Percentiles rank a stretch among this genome's conserved stretches.
These are phyloP conservation scores for Phocoena phocoena DNA, from an alignment of 2,113 vertebrate genomes.

Conservation along the genomic window DNA sequence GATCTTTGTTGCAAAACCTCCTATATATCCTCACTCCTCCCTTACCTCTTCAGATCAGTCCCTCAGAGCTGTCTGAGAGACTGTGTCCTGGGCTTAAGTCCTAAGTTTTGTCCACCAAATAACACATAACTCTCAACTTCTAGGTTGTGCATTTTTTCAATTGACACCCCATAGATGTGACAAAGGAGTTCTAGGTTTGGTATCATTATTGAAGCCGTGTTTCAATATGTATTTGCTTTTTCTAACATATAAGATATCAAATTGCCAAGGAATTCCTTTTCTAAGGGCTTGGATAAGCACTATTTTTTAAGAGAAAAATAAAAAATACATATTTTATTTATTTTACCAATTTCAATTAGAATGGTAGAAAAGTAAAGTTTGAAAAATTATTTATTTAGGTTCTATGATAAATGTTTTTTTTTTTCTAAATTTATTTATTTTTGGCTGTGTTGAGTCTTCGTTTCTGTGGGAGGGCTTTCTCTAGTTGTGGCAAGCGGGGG, in stretches of 20 bases:
- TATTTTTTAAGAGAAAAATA: neutral
- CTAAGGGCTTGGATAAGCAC: neutral
- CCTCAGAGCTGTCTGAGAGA: too few species aligned
- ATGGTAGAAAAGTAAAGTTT: neutral
- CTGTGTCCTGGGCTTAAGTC: too few species aligned
- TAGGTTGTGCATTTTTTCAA: too few species aligned
- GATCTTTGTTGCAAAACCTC: too few species aligned
- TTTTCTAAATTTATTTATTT: too few species aligned
- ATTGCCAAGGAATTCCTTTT: neutral
- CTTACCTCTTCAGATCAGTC: too few species aligned
- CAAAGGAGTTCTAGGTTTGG: neutral
- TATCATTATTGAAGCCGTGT: neutral
- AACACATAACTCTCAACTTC: too few species aligned
- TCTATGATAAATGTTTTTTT: neutral
- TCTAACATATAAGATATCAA: neutral
- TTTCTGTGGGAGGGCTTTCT: too few species aligned
- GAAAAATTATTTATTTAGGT: neutral
- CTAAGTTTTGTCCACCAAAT: too few species aligned
- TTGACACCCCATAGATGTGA: neutral
- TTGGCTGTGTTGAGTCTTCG: too few species aligned
- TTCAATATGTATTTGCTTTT: neutral
- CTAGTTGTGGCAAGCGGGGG: too few species aligned
- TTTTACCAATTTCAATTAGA: neutral
- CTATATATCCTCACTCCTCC: fast-evolving
- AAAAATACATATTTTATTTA: neutral